These are phyloP conservation scores for Belgica antarctica DNA, from an alignment of 2,888 invertebrate species.

Conservation along the genomic window DNA sequence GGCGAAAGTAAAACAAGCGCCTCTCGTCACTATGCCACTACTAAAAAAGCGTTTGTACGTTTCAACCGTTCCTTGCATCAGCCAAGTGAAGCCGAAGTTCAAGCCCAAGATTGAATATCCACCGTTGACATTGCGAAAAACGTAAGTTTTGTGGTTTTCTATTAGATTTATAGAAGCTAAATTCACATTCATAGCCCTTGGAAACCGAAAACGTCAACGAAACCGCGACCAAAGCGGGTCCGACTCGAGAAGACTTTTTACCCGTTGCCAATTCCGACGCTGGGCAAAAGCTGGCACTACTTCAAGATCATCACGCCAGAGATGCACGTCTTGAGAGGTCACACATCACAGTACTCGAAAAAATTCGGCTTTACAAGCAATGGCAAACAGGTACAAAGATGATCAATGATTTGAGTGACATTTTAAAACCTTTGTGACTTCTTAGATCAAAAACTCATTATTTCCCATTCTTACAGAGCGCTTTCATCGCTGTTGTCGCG, in stretches of 20 bases:
- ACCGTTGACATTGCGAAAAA: conserved; percentile 18
- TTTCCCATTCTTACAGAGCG: conserved; percentile 14
- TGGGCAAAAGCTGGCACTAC: conserved; percentile 21
- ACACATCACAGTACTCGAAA: conserved; percentile 25
- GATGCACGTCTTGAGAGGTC: conserved; percentile 19
- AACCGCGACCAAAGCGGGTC: neutral
- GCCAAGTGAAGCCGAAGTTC: neutral
- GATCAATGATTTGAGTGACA: too few species aligned
- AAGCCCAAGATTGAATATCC: conserved; percentile 27
- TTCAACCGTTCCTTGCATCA: neutral
- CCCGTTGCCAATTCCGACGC: neutral
- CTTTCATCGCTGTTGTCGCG: conserved; percentile 31
- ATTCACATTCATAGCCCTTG: conserved; percentile 19
- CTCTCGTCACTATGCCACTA: neutral
- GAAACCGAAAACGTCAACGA: neutral
- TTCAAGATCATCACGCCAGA: conserved; percentile 10
- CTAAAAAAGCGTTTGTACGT: conserved; percentile 30
- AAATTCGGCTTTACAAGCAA: conserved; percentile 36
- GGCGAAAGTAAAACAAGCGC: neutral
- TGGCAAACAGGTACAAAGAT: conserved; percentile 35
- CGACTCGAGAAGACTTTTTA: conserved; percentile 10
- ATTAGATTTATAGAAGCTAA: neutral
- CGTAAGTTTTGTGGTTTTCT: conserved; percentile 10
- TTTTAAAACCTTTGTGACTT: too few species aligned
- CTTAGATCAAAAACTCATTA: neutral